Percentiles rank a stretch among this genome's conserved stretches.
Evolutionary conservation across 2,888 invertebrate genomes (phyloP).

Genomic region (Epistrophella euchroma): DNA sequence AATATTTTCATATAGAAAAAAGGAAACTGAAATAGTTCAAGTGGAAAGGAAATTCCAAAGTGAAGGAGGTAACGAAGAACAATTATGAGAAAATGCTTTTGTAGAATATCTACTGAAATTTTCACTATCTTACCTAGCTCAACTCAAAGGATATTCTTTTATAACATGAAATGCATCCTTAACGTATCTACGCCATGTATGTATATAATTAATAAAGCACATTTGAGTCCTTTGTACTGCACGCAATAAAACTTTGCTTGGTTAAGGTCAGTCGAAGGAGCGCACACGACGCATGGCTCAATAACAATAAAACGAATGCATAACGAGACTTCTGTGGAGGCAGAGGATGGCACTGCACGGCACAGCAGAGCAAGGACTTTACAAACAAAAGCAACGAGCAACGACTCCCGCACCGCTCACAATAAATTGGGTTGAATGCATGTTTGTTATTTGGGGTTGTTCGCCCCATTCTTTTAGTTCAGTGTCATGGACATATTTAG

Average conservation of each 20-base stretch:
- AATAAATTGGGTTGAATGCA: slow-evolving; percentile 53
- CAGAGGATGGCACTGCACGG: background rate
- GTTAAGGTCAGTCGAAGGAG: slow-evolving; percentile 62
- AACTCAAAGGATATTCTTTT: slow-evolving; percentile 5
- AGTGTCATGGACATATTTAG: slow-evolving; percentile 66
- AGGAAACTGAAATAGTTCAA: background rate
- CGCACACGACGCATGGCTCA: background rate
- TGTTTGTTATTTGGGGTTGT: slow-evolving; percentile 48
- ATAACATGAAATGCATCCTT: no score
- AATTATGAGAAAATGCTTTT: background rate
- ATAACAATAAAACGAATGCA: background rate
- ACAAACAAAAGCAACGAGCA: background rate
- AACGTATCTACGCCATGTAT: background rate
- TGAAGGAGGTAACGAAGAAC: background rate
- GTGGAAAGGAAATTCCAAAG: background rate
- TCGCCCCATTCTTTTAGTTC: slow-evolving; percentile 43
- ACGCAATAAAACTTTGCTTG: slow-evolving; percentile 66
- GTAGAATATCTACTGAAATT: background rate
- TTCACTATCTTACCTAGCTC: background rate
- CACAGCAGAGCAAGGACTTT: background rate
- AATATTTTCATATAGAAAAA: background rate
- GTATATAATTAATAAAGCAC: background rate
- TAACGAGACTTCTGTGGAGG: background rate
- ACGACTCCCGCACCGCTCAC: slow-evolving; percentile 18
- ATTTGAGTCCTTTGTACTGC: slow-evolving; percentile 17